A percentile compares a stretch with the other conserved stretches of the same genome.
Evolutionary conservation across 2,888 invertebrate genomes (phyloP).

Genomic region (Cancer borealis): DNA sequence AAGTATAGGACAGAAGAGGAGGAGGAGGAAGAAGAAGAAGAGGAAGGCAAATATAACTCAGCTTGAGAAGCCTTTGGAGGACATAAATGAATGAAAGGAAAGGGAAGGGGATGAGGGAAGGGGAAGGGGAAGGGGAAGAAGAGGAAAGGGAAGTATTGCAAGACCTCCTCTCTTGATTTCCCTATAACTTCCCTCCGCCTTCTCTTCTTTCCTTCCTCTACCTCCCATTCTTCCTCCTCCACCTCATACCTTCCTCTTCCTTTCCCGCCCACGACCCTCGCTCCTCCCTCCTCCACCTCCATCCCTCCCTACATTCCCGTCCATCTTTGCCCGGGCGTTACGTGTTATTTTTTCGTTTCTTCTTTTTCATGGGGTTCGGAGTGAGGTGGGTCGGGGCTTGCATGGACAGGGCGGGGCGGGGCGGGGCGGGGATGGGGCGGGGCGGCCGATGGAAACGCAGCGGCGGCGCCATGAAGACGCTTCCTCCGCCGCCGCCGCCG

Average conservation of each 20-base stretch:
- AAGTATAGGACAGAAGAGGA: background rate
- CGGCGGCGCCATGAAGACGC: background rate
- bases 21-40: slow-evolving; percentile 28
- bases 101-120: background rate
- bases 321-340: background rate
- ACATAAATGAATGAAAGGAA: background rate
- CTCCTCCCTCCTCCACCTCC: background rate
- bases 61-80: background rate
- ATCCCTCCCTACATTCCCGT: background rate
- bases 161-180: background rate
- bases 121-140: background rate
- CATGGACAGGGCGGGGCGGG: background rate
- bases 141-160: background rate
- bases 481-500: background rate
- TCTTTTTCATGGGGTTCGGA: background rate
- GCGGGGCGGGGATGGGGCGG: background rate
- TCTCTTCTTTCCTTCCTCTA: background rate
- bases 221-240: background rate
- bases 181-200: background rate
- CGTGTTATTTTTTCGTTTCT: background rate
- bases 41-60: background rate
- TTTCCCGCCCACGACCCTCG: background rate
- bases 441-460: background rate
- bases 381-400: background rate
- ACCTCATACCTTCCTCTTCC: background rate